A percentile compares a stretch with the other conserved stretches of the same genome.
Evolutionary conservation across 2,113 vertebrate species (phyloP).

Genomic region (Marcusenius ussheri): DNA sequence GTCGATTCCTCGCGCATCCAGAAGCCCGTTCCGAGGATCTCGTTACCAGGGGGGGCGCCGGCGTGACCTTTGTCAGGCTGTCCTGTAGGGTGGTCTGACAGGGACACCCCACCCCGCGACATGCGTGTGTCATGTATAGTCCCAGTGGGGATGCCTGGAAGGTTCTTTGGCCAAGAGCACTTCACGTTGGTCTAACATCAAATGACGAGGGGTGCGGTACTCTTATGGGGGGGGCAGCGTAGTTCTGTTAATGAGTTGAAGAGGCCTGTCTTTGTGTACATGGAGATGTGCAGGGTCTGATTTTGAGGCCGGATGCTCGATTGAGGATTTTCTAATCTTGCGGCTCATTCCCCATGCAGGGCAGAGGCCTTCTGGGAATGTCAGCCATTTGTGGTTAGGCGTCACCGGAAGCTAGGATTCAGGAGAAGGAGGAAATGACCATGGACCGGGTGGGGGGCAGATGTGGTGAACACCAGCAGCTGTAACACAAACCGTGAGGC

Average conservation of each 20-base stretch:
- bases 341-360: conserved; percentile 43
- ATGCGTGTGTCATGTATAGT: conserved; percentile 29
- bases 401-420: background rate
- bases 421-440: background rate
- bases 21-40: conserved; percentile 76
- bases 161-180: background rate
- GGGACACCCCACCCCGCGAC: conserved; percentile 66
- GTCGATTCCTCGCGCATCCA: conserved; percentile 74
- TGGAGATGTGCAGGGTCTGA: conserved; percentile 38
- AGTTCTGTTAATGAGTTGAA: conserved; percentile 22
- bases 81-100: conserved; percentile 83
- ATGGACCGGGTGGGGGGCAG: too few relatives aligned
- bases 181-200: background rate
- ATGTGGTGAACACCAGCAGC: background rate
- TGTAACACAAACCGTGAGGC: background rate
- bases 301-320: conserved; percentile 38
- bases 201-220: background rate
- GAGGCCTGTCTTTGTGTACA: conserved; percentile 14
- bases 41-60: conserved; percentile 66
- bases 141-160: background rate
- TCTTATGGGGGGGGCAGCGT: background rate
- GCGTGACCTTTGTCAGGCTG: conserved; percentile 53
- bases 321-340: conserved; percentile 49
- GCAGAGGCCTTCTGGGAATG: conserved; percentile 44
- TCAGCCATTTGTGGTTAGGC: conserved; percentile 35